These are phyloP conservation scores for Calonectris borealis DNA, from an alignment of 2,113 vertebrate genomes.

Conservation along the genomic window DNA sequence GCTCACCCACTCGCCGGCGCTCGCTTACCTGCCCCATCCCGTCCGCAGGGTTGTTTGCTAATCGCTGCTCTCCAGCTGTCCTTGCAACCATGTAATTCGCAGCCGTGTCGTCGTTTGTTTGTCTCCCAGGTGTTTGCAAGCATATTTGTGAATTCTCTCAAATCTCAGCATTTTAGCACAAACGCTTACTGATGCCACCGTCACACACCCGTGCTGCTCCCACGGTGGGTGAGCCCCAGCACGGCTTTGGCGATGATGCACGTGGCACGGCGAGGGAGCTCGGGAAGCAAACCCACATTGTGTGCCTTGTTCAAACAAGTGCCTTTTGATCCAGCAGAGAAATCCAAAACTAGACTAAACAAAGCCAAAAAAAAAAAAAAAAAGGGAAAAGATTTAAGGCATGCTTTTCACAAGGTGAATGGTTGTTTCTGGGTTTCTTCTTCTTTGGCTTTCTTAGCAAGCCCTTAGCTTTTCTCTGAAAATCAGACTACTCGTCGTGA, in stretches of 20 bases:
- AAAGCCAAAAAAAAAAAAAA: not conserved
- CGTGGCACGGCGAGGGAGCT: accelerated
- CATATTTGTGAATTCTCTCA: accelerated
- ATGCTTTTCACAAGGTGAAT: not conserved
- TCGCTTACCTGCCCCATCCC: not conserved
- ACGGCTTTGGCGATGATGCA: accelerated
- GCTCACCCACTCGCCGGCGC: accelerated
- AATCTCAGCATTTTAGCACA: not conserved
- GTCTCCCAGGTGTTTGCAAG: not conserved
- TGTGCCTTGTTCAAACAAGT: not conserved
- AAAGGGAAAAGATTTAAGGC: not conserved
- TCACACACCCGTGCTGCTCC: accelerated
- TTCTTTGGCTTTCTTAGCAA: not conserved
- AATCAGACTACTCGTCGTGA: not conserved
- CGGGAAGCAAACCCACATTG: accelerated
- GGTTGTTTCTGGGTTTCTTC: not conserved
- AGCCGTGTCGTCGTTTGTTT: accelerated
- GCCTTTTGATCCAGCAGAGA: not conserved
- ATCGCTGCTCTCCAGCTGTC: not conserved
- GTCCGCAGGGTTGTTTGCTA: accelerated
- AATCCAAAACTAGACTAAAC: not conserved
- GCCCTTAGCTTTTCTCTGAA: not conserved
- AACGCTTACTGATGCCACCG: accelerated
- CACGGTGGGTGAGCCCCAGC: not conserved
- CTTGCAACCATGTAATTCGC: accelerated